Evolutionary conservation across 2,797 vertebrate species (phyloP), one percentile per base, ranked within the genome.

Genomic region (Pempheris klunzingeri): DNA sequence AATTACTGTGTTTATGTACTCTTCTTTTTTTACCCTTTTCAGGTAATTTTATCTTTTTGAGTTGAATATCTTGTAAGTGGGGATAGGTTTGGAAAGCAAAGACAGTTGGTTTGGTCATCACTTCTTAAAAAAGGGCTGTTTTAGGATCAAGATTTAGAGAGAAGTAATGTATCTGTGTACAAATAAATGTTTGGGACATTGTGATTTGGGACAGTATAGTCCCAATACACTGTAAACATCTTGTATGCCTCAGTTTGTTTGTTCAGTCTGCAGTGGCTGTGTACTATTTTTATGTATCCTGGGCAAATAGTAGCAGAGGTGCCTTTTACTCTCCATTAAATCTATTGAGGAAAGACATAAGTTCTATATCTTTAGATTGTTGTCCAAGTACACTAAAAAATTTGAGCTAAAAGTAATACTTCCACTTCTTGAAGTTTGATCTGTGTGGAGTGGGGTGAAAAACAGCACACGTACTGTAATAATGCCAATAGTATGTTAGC

Each of bases 361-460:
- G 34, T 58, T 80, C 46, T 10, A 13, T 49, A 34, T 55, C 41
- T 52, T 46, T n/a, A 30, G 26, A 41, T 76, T 81, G 78, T 69
- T 28, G 68, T 60, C 41, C 68, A 81, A 61, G 73, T 64, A 30
- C 14, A 3, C 53, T 64, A 12, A 22, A 43, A 49, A 49, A 74
- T 57, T 49, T 58, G 28, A 53, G 60, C 61, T 63, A 8, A 55
- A 38, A 66, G 36, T 52, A 52, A 43, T 18, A n/a, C 28, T 65
- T 59, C 24, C 53, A 28, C 30, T 50, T 49, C 59, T 32, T 52
- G n/a, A n/a, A 38, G 38, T 44, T 70, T 18, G 59, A 39, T 74
- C 24, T 53, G 9, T 18, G 14, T n/a, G 47, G 3, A 22, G 39
- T 24, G 20, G n/a, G 24, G 9, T 46, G 46, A 28, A 67, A 32